Evolutionary conservation across 2,113 vertebrate species (phyloP).

Genomic region (Trematocara stigmaticum): DNA sequence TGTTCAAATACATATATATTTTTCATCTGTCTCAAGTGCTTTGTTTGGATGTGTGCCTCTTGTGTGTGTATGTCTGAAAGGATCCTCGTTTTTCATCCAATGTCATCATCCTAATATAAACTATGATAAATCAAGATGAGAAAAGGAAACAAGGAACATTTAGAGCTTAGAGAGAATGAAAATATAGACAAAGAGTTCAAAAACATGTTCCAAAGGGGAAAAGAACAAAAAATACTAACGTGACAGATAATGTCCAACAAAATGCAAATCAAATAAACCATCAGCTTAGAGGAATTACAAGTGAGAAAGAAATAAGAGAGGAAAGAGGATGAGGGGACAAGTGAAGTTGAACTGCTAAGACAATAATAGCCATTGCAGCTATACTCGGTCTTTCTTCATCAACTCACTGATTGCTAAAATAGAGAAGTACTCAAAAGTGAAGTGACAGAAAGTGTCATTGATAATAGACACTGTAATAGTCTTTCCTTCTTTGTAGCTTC

Average conservation of each 20-base stretch:
- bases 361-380: conserved; percentile 1
- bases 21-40: neutral
- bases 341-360: conserved; percentile 5
- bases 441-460: conserved; percentile 12
- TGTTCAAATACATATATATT: conserved; percentile 20
- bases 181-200: neutral
- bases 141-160: neutral
- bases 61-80: neutral
- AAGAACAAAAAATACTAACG: neutral
- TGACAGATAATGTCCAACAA: neutral
- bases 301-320: neutral
- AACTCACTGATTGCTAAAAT: neutral
- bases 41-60: neutral
- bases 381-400: neutral
- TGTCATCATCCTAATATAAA: conserved; percentile 14
- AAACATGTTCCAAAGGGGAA: neutral
- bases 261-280: neutral
- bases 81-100: neutral
- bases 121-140: neutral
- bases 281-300: neutral
- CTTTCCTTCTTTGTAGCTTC: conserved; percentile 19
- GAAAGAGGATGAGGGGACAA: neutral
- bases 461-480: conserved; percentile 4
- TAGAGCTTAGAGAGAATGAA: neutral
- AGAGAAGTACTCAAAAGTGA: neutral